These are phyloP conservation scores for Chroicocephalus ridibundus DNA, from an alignment of 2,113 vertebrate genomes.

Conservation along the genomic window DNA sequence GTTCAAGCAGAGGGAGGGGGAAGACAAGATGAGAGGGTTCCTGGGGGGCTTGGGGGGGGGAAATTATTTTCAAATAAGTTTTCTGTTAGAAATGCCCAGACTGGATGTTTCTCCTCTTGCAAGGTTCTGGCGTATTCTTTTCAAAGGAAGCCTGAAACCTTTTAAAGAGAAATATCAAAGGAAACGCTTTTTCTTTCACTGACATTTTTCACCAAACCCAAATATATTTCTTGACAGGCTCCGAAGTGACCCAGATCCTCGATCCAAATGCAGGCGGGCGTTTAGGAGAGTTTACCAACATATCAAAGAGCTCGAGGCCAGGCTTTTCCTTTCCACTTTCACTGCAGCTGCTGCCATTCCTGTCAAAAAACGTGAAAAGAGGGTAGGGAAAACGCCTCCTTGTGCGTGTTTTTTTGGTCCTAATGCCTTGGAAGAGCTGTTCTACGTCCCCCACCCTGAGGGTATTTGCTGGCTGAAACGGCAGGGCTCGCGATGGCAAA, in stretches of 20 bases:
- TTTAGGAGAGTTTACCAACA: not conserved
- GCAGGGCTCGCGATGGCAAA: rapidly evolving
- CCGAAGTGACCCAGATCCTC: not conserved
- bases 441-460: not conserved
- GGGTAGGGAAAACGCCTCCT: not conserved
- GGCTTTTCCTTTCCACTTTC: not conserved
- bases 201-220: not conserved
- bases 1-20: not conserved
- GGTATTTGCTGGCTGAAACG: not conserved
- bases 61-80: not conserved
- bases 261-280: not conserved
- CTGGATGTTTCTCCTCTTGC: not conserved
- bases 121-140: not conserved
- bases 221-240: not conserved
- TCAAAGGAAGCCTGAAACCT: conserved; percentile 9
- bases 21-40: not conserved
- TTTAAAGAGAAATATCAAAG: conserved; percentile 48
- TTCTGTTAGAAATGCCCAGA: not conserved
- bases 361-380: not conserved
- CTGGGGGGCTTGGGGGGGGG: too few relatives aligned
- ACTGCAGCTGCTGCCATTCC: not conserved
- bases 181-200: not conserved
- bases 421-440: not conserved
- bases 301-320: conserved; percentile 10
- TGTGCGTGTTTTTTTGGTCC: not conserved